These are phyloP conservation scores for Ligdia adustata DNA, from an alignment of 2,888 invertebrate genomes.

Conservation along the genomic window DNA sequence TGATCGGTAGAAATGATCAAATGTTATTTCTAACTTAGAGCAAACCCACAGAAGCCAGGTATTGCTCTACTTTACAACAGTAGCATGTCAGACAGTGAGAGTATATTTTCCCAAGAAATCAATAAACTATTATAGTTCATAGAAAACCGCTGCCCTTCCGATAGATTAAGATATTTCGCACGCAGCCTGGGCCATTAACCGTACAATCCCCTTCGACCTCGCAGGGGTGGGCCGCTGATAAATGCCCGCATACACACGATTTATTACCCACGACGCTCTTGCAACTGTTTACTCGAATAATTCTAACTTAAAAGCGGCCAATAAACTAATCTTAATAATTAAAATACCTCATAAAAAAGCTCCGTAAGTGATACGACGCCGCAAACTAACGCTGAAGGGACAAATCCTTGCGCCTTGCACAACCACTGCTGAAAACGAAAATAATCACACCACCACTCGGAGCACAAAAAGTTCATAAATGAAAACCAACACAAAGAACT, in stretches of 20 bases:
- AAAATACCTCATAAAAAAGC: conserved; percentile 56
- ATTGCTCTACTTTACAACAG: too few relatives aligned
- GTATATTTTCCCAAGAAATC: conserved; percentile 12
- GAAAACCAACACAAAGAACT: conserved; percentile 52
- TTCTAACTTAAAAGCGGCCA: conserved; percentile 24
- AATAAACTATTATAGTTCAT: conserved; percentile 18
- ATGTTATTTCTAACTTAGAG: too few relatives aligned
- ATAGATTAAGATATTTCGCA: conserved; percentile 48
- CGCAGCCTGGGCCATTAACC: conserved; percentile 42
- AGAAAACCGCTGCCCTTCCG: conserved; percentile 31
- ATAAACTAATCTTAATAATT: conserved; percentile 18
- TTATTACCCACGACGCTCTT: conserved; percentile 27
- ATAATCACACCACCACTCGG: conserved; percentile 62
- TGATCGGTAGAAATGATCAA: too few relatives aligned
- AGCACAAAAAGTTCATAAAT: conserved; percentile 53
- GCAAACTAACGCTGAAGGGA: conserved; percentile 52
- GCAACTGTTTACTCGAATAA: conserved; percentile 16
- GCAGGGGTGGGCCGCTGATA: conserved; percentile 46
- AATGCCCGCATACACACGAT: conserved; percentile 49
- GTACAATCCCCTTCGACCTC: conserved; percentile 43
- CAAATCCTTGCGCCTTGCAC: conserved; percentile 79
- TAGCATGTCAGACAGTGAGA: too few relatives aligned
- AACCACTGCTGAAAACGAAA: conserved; percentile 70
- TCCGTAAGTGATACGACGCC: conserved; percentile 45
- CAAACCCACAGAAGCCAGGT: too few relatives aligned